Base-by-base conservation (phyloP, 1,140 invertebrate genomes). In the Lepidurus couesii region DNA sequence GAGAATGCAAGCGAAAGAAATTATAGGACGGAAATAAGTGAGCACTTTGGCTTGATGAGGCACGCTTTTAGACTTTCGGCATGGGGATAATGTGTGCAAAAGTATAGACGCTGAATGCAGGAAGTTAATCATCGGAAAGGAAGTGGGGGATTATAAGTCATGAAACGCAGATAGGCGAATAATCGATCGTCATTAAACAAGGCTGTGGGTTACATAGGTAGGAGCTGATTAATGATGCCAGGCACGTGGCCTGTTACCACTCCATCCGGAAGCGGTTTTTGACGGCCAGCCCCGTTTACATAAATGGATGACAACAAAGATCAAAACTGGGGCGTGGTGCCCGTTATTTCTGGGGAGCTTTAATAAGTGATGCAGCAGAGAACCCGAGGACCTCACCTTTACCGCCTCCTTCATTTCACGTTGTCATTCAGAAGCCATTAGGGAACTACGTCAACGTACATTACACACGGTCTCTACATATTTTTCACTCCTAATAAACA, bases 241-340 rank as follows among this genome's bases (percentile, higher is more conserved):
- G 53, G 53, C 53, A 65, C 53, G 53, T 65, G 53, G 53, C 53
- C 53, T 21, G 13, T 65, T 65, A 65, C 16, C 53, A 16, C 16
- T 16, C 21, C 53, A 65, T 65, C 53, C 53, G 53, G 53, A 65
- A 65, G 53, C 53, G 53, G 53, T 5, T 65, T 65, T 65, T 65
- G 53, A 65, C 53, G 53, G 53, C 53, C 53, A 65, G 53, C 21
- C 47, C 53, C 34, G 16, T 65, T 65, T 65, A 65, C 21, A 13
- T 65, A 65, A 65, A 65, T 65, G 53, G 53, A 65, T 65, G 53
- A 16, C 53, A 65, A 65, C 16, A 21, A 65, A 21, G 53, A 65
- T 65, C 53, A 65, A 65, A 65, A 65, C 53, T n/a, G 16, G 53
- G 53, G 53, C 53, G 53, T 65, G 53, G 53, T 65, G 53, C 53